These are phyloP conservation scores for Aptenodytes forsteri DNA, from an alignment of 2,113 vertebrate species.

Conservation along the genomic window DNA sequence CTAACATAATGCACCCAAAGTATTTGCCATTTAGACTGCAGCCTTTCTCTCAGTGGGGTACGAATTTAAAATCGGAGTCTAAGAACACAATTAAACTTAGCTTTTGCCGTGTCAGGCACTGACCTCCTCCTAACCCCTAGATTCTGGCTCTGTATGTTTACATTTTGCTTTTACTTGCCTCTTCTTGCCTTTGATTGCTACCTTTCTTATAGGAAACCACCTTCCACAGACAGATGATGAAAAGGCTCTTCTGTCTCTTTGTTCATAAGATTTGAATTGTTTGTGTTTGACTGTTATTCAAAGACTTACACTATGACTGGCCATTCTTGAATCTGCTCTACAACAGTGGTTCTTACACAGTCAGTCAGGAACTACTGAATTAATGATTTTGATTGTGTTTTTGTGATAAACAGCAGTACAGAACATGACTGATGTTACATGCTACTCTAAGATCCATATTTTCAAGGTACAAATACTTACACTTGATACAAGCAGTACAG, in stretches of 20 bases:
- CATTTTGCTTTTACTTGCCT: constrained; percentile 10
- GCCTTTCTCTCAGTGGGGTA: not conserved
- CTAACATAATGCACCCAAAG: not conserved
- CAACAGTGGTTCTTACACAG: not conserved
- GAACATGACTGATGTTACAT: not conserved
- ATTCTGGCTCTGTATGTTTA: not conserved
- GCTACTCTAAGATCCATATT: not conserved
- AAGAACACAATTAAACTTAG: not conserved
- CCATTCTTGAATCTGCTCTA: not conserved
- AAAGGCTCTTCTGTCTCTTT: not conserved
- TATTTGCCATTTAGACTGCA: not conserved
- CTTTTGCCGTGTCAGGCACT: not conserved
- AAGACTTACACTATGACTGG: not conserved
- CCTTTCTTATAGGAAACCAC: constrained; percentile 25
- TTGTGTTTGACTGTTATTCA: not conserved
- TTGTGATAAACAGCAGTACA: not conserved
- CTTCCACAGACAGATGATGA: not conserved
- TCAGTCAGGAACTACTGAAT: not conserved
- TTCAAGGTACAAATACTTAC: not conserved
- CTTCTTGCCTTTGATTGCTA: constrained; percentile 26
- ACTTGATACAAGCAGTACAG: not conserved
- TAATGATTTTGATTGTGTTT: not conserved
- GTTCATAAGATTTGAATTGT: not conserved
- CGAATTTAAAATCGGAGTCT: not conserved
- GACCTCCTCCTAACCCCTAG: not conserved